Conservation (phyloP, 1,140 invertebrate genomes). For the Subanguina moxae region DNA sequence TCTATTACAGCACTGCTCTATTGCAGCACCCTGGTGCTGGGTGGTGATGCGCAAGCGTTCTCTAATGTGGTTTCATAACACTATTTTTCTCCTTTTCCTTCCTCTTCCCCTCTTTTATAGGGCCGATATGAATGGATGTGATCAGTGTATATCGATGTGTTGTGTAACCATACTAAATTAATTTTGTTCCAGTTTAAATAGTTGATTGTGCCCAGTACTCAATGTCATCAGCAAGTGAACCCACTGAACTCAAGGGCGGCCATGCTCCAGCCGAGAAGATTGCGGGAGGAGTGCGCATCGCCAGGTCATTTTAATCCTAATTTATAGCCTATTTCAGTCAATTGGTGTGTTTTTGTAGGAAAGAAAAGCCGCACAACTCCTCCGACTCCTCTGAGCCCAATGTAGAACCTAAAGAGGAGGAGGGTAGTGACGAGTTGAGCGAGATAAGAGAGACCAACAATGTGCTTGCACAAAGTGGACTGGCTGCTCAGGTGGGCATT, state of each 20-base stretch:
- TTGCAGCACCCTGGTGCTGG: too few species aligned
- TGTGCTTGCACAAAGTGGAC: conserved; percentile 17
- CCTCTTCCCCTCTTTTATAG: too few species aligned
- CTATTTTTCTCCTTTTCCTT: too few species aligned
- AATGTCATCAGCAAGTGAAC: conserved; percentile 8
- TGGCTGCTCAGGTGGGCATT: conserved; percentile 32
- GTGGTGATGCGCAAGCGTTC: too few species aligned
- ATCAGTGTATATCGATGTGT: too few species aligned
- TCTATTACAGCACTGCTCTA: too few species aligned
- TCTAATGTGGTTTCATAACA: too few species aligned
- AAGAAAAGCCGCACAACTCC: not conserved
- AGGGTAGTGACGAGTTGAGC: conserved; percentile 18
- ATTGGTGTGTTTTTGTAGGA: too few species aligned
- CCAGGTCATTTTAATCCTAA: conserved; percentile 36
- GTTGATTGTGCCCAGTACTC: not conserved
- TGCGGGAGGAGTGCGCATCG: conserved; percentile 37
- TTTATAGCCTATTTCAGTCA: conserved; percentile 13
- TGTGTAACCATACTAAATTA: too few species aligned
- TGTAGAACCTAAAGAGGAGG: too few species aligned
- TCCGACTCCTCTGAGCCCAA: not conserved
- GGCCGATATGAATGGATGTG: too few species aligned
- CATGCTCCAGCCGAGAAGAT: conserved; percentile 43
- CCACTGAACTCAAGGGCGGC: conserved; percentile 30
- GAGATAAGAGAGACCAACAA: conserved; percentile 9
- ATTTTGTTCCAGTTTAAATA: too few species aligned